A percentile compares a stretch with the other conserved stretches of the same genome.
phyloP scores from a whole-genome alignment of 2,888 invertebrate species.

The Sphinx pinastri region DNA sequence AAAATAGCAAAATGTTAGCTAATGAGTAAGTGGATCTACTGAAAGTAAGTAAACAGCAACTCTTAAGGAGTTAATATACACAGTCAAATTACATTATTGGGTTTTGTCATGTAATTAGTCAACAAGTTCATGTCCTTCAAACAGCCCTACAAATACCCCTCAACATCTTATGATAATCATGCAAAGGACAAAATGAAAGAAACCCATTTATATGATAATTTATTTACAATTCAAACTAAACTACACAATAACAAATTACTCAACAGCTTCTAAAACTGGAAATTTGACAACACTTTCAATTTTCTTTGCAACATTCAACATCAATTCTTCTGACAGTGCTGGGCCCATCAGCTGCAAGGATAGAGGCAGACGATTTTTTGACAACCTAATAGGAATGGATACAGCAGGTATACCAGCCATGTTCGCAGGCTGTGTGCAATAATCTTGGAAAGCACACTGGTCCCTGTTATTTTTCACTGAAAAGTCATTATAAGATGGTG shows the following conservation, averaged over 20 bases:
- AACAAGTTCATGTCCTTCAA: no score
- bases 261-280: constrained; percentile 61
- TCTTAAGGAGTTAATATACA: no score
- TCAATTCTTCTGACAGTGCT: constrained; percentile 88
- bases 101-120: no score
- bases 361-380: constrained; percentile 89
- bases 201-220: constrained; percentile 5
- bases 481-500: constrained; percentile 93
- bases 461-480: constrained; percentile 90
- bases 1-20: no score
- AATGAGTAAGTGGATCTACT: no score
- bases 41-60: no score
- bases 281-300: constrained; percentile 90
- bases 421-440: constrained; percentile 97
- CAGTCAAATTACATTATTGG: no score
- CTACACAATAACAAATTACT: constrained; percentile 21
- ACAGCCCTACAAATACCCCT: no score
- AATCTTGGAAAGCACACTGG: constrained; percentile 95
- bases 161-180: no score
- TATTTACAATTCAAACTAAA: constrained; percentile 26
- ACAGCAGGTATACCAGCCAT: constrained; percentile 98
- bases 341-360: constrained; percentile 95
- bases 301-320: constrained; percentile 91
- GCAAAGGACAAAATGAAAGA: not conserved
- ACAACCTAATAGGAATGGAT: constrained; percentile 91